Conservation (phyloP, 1,140 invertebrate species). For the Macrobrachium nipponense region DNA sequence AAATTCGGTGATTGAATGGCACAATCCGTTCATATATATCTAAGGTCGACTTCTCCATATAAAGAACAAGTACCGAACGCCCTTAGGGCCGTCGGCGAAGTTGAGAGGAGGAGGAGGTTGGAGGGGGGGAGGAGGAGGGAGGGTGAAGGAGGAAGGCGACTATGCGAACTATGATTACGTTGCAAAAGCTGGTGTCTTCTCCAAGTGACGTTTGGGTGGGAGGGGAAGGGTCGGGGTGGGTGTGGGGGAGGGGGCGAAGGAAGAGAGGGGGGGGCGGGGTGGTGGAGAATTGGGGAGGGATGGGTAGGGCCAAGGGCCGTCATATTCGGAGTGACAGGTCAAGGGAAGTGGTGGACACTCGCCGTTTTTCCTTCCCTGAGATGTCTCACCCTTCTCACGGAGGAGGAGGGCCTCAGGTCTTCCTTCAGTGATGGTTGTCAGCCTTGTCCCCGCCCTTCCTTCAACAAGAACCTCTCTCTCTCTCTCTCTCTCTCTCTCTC, state of each 20-base stretch:
- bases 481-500: not conserved
- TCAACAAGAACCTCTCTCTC: not conserved
- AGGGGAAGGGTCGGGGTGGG: too few relatives aligned
- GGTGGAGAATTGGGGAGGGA: not conserved
- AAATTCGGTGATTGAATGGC: too few relatives aligned
- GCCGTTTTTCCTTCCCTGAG: slow-evolving; percentile 45
- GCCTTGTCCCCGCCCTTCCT: not conserved
- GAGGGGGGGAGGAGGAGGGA: not conserved
- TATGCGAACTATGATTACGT: slow-evolving; percentile 57
- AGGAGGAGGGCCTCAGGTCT: not conserved
- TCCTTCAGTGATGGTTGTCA: not conserved
- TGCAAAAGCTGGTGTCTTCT: slow-evolving; percentile 37
- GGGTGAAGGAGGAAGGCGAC: slow-evolving; percentile 1
- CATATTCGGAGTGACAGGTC: slow-evolving; percentile 60
- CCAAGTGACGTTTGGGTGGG: slow-evolving; percentile 32
- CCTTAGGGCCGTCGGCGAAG: not conserved
- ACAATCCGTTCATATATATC: not conserved
- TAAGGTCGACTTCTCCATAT: slow-evolving; percentile 10
- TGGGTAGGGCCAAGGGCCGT: slow-evolving; percentile 24
- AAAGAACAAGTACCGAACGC: not conserved
- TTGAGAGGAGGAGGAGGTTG: not conserved
- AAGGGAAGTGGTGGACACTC: slow-evolving; percentile 48
- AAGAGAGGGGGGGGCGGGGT: too few relatives aligned
- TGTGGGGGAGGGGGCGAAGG: too few relatives aligned
- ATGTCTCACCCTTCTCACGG: slow-evolving; percentile 25